phyloP scores from a whole-genome alignment of 2,113 vertebrate species.

The Tapirus terrestris region DNA sequence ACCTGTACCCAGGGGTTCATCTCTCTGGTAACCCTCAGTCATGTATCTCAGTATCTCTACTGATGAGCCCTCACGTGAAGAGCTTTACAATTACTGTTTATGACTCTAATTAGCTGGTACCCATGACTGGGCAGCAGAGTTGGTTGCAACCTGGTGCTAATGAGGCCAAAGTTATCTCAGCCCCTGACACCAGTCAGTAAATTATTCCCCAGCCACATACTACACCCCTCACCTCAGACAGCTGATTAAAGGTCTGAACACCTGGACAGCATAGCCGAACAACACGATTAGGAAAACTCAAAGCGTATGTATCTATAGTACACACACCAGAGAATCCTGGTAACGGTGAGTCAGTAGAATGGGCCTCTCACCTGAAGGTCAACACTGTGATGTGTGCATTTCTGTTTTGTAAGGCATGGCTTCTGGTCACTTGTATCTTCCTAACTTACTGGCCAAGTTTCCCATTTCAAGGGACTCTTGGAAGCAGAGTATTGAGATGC shows the following conservation, averaged over 20 bases:
- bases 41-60: background rate
- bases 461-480: background rate
- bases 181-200: background rate
- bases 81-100: background rate
- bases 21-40: constrained; percentile 2
- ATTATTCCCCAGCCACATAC: background rate
- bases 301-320: background rate
- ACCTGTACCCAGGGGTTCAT: background rate
- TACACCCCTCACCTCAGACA: background rate
- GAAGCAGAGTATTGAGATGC: background rate
- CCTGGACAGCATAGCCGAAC: background rate
- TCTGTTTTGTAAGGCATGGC: background rate
- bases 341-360: background rate
- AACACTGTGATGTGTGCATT: background rate
- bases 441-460: background rate
- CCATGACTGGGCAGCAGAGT: background rate
- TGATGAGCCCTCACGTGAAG: background rate
- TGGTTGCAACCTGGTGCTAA: background rate
- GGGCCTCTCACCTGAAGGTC: background rate
- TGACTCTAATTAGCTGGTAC: constrained; percentile 17
- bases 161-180: background rate
- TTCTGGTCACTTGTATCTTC: background rate
- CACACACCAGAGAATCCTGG: background rate
- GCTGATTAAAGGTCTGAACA: background rate
- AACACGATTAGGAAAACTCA: background rate